Conservation (phyloP, 2,113 vertebrate genomes). For the Triplophysa rosa region DNA sequence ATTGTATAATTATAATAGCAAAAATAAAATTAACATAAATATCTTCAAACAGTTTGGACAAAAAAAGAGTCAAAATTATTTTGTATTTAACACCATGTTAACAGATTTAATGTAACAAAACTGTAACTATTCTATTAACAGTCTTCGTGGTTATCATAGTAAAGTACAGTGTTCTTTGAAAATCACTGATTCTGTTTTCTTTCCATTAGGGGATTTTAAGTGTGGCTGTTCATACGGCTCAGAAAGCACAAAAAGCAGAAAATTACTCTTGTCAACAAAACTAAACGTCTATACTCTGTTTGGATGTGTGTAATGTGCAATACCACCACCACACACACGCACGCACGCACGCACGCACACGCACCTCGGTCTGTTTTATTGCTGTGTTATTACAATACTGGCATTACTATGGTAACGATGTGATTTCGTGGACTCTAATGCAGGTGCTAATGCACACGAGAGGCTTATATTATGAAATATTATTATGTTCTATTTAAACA, state of each 20-base stretch:
- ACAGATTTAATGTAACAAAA: too few relatives aligned
- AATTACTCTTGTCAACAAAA: slow-evolving; percentile 6
- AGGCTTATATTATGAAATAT: slow-evolving; percentile 38
- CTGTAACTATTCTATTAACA: too few relatives aligned
- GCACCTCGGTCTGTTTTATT: not conserved
- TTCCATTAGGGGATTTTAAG: not conserved
- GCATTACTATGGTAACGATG: slow-evolving; percentile 21
- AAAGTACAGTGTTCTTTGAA: not conserved
- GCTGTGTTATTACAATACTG: slow-evolving; percentile 13
- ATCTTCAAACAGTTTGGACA: too few relatives aligned
- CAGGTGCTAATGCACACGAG: slow-evolving; percentile 26
- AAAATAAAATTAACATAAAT: too few relatives aligned
- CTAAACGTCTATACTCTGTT: not conserved
- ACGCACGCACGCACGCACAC: slow-evolving; percentile 19
- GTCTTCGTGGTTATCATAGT: not conserved
- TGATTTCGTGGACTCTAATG: slow-evolving; percentile 23
- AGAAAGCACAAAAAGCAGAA: not conserved
- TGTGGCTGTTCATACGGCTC: not conserved
- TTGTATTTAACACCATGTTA: too few relatives aligned
- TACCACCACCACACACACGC: slow-evolving; percentile 8
- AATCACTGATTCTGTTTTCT: not conserved
- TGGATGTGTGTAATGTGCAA: slow-evolving; percentile 5
- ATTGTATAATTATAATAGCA: too few relatives aligned
- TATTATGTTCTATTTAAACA: slow-evolving; percentile 25
- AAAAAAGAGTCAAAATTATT: too few relatives aligned